phyloP scores from a whole-genome alignment of 2,113 vertebrate species.

The Cyprinus carpio region DNA sequence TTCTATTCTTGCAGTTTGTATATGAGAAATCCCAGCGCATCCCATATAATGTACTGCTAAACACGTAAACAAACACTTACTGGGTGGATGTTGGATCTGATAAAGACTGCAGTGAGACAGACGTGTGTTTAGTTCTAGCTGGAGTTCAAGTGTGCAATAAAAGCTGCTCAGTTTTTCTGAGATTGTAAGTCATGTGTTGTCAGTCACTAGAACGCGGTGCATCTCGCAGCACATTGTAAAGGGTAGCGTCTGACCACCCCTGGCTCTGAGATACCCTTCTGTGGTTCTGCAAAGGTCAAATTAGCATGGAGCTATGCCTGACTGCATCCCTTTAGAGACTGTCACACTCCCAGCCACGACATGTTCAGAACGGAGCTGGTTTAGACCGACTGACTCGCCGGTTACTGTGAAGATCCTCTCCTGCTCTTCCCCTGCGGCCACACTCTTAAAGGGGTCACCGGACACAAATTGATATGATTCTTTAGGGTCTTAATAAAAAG shows the following conservation, averaged over 20 bases:
- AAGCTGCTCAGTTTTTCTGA: not conserved
- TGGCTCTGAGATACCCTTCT: slow-evolving; percentile 54
- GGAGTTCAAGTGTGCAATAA: not conserved
- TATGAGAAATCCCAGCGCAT: not conserved
- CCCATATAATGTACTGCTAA: not conserved
- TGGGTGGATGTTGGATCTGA: not conserved
- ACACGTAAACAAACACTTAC: not conserved
- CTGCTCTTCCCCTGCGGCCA: not conserved
- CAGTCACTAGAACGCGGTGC: slow-evolving; percentile 17
- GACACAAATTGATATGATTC: too few species aligned
- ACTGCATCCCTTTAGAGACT: slow-evolving; percentile 41
- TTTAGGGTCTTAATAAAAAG: too few species aligned
- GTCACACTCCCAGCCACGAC: not conserved
- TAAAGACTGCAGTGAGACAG: not conserved
- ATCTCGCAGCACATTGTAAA: slow-evolving; percentile 54
- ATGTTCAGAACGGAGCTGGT: not conserved
- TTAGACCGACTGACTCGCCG: slow-evolving; percentile 15
- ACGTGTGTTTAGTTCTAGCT: not conserved
- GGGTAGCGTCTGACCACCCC: slow-evolving; percentile 51
- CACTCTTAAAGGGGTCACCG: not conserved
- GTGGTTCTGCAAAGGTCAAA: slow-evolving; percentile 62
- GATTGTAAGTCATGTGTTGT: not conserved
- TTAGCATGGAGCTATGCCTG: slow-evolving; percentile 58
- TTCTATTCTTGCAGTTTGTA: not conserved
- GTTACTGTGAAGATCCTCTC: not conserved